Evolutionary conservation across 2,113 vertebrate species (phyloP).

Genomic region (Chascanopsetta lugubris): DNA sequence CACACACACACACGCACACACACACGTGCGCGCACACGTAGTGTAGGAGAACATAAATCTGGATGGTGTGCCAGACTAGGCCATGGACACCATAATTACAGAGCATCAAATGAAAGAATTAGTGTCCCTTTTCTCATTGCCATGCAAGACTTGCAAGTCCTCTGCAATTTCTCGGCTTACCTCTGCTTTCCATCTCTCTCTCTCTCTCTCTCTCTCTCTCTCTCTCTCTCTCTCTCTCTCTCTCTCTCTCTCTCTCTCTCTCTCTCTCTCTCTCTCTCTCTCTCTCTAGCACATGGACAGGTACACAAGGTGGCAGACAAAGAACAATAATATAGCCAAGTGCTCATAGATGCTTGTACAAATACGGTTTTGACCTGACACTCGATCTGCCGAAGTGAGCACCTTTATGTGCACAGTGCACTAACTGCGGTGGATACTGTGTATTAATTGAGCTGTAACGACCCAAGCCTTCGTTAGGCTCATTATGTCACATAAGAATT

Average conservation of each 20-base stretch:
- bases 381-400: background rate
- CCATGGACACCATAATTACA: slow-evolving; percentile 76
- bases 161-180: slow-evolving; percentile 55
- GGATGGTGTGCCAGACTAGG: slow-evolving; percentile 48
- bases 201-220: background rate
- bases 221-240: background rate
- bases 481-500: background rate
- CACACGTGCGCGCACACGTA: slow-evolving; percentile 30
- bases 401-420: background rate
- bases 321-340: background rate
- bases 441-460: background rate
- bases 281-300: background rate
- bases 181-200: slow-evolving; percentile 41
- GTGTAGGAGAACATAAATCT: slow-evolving; percentile 72
- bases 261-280: slow-evolving; percentile 2
- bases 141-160: slow-evolving; percentile 69
- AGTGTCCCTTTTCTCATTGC: slow-evolving; percentile 72
- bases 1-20: slow-evolving; percentile 35
- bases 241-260: background rate
- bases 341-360: background rate
- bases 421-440: background rate
- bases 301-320: background rate
- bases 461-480: background rate
- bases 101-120: slow-evolving; percentile 80
- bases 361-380: background rate